Conservation (phyloP, 2,113 vertebrate genomes). For the Pheucticus melanocephalus region DNA sequence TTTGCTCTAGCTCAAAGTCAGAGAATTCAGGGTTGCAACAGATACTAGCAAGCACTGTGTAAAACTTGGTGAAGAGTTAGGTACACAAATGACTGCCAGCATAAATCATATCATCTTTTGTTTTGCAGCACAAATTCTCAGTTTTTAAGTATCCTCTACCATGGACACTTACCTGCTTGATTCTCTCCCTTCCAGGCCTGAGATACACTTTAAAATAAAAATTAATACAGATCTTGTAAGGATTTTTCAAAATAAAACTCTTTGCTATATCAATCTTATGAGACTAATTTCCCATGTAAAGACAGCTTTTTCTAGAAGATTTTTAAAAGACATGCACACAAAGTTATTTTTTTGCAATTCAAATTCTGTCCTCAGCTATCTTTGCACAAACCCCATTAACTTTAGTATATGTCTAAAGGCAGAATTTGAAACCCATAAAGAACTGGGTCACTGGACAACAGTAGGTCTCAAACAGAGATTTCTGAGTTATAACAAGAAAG, state of each 20-base stretch:
- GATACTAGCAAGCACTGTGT: neutral
- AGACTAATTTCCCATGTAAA: neutral
- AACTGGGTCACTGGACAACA: constrained; percentile 46
- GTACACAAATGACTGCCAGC: neutral
- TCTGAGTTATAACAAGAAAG: neutral
- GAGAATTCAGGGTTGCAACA: neutral
- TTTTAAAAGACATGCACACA: neutral
- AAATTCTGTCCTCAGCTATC: neutral
- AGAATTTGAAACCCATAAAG: neutral
- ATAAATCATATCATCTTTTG: neutral
- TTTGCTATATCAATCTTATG: neutral
- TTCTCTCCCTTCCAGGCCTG: neutral
- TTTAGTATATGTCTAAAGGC: neutral
- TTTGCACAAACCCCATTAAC: constrained; percentile 27
- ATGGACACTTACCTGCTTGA: neutral
- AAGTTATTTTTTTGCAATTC: neutral
- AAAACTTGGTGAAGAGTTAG: neutral
- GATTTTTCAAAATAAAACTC: neutral
- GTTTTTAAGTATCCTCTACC: neutral
- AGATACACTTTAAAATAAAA: neutral
- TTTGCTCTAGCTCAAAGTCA: neutral
- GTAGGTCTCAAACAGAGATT: neutral
- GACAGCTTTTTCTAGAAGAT: neutral
- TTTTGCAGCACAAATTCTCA: neutral
- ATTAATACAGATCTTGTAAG: neutral